Evolutionary conservation across 2,113 vertebrate species (phyloP), one percentile per base, ranked within the genome.

Genomic region (Scytalopus superciliaris): DNA sequence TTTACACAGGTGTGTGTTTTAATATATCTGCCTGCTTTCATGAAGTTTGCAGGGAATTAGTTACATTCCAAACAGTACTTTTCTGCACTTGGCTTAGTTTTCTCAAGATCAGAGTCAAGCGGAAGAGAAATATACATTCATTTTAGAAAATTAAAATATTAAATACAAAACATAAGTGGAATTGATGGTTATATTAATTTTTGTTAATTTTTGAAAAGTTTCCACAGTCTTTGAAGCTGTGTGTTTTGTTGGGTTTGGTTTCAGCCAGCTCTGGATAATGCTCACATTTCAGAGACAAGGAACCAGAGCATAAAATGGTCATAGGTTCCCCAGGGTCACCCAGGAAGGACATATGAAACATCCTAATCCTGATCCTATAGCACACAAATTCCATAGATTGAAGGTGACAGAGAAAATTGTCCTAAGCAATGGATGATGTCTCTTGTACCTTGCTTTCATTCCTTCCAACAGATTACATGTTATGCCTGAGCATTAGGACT

Each of bases 91-190:
- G 11, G 2, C 4, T 62, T 66, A 11, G 8, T 69, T 73, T 84
- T 49, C 10, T 18, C 7, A 50, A 68, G 21, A 7, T 31, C 7
- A 21, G 19, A 63, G 7, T 33, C 14, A 69, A 21, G 6, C 37
- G 4, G 7, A 84, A 68, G 3, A 50, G 0, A 30, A 15, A 69
- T 47, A 56, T 3, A 6, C 7, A 19, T 2, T 0, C 1, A 56
- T 18, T 27, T 30, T 13, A 16, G 31, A 18, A 9, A 39, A 60
- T 19, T 8, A 24, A n/a, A 14, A 8, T 7, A 35, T 5, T 35
- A 1, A 31, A 30, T 6, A 56, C 22, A 49, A 30, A 0, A 0
- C 4, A 15, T 19, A 9, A 53, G 25, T 23, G 1, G 2, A 68
- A 37, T 27, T 75, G 15, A 4, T 75, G 5, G 30, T 74, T 28